Evolutionary conservation across 2,797 vertebrate genomes (phyloP).

Genomic region (Falco concolor): DNA sequence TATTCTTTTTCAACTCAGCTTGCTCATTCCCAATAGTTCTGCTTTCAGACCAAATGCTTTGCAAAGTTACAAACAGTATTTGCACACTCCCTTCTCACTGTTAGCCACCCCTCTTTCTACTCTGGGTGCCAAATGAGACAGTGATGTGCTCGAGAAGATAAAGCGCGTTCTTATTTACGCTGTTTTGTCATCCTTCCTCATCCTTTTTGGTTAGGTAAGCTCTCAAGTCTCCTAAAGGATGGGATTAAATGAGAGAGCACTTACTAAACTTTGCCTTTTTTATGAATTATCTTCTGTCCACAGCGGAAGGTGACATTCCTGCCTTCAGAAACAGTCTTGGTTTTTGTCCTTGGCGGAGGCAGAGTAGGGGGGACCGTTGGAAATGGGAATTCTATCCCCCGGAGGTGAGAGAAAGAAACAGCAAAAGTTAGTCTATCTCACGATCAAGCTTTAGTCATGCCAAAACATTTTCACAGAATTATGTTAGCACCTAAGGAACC

Average conservation of each 20-base stretch:
- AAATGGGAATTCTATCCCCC: slow-evolving; percentile 86
- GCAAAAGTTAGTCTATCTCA: not conserved
- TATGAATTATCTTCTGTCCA: slow-evolving; percentile 92
- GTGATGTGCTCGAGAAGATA: not conserved
- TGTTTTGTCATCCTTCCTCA: not conserved
- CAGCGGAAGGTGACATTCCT: slow-evolving; percentile 94
- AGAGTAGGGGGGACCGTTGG: slow-evolving; percentile 84
- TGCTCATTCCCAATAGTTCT: not conserved
- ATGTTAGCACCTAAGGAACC: not conserved
- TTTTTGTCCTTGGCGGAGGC: slow-evolving; percentile 87
- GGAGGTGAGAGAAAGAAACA: not conserved
- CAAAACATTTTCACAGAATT: not conserved
- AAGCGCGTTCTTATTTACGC: not conserved
- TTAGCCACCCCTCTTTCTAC: not conserved
- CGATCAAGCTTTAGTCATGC: too few species aligned
- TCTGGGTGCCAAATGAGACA: not conserved
- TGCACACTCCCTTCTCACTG: not conserved
- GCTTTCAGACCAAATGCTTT: not conserved
- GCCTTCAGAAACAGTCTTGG: slow-evolving; percentile 88
- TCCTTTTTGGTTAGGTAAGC: not conserved
- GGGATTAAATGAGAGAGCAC: slow-evolving; percentile 52
- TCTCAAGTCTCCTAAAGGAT: not conserved
- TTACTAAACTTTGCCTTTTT: slow-evolving; percentile 95
- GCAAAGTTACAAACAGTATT: not conserved
- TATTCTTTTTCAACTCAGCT: not conserved